Conservation (phyloP, 2,113 vertebrate genomes). For the Rhagologus leucostigma region DNA sequence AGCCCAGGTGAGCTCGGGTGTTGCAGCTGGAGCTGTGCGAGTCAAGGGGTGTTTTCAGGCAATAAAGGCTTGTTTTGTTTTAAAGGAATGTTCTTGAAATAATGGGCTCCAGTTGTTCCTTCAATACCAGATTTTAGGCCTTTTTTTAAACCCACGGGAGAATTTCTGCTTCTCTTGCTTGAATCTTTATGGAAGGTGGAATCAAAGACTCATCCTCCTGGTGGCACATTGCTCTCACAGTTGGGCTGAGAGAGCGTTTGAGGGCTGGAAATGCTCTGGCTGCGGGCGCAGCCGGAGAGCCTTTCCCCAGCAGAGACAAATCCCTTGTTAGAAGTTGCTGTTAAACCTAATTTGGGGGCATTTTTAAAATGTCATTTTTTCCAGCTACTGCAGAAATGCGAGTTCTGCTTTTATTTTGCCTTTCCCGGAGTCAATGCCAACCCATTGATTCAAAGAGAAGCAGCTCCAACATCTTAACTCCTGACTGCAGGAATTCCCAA, state of each 20-base stretch:
- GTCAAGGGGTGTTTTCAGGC: background rate
- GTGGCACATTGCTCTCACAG: background rate
- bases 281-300: fast-evolving
- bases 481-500: background rate
- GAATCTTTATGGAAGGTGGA: background rate
- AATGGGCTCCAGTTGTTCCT: background rate
- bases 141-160: background rate
- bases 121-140: background rate
- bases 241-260: background rate
- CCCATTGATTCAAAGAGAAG: background rate
- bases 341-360: background rate
- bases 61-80: background rate
- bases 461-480: background rate
- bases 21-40: fast-evolving
- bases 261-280: background rate
- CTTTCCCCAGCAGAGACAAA: background rate
- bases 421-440: background rate
- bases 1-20: background rate
- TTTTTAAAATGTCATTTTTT: background rate
- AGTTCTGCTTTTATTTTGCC: background rate
- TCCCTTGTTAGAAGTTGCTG: background rate
- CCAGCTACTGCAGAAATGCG: background rate
- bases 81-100: background rate
- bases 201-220: background rate
- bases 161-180: background rate